Evolutionary conservation across 1,140 invertebrate genomes (phyloP), one percentile per base, ranked within the genome.

Genomic region (Aleiodes sp.): DNA sequence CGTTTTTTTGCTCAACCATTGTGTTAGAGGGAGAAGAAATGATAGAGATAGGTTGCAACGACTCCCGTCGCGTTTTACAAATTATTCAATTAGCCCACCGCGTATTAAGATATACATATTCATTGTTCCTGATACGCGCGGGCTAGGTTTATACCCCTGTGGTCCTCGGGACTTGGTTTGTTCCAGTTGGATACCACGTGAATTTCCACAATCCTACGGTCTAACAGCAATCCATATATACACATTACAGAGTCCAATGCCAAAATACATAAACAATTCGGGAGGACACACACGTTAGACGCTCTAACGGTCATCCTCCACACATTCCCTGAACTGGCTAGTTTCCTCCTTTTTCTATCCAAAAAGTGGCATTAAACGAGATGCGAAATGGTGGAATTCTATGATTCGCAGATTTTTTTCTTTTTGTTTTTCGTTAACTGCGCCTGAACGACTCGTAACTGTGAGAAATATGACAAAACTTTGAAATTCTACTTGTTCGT

Each of bases 41-140:
- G 52, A 56, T 33, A 21, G 28, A 59, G n/a, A 59, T 8, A 59
- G n/a, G 8, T 65, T 41, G 35, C 33, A 10, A 10, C 41, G 66
- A 63, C 29, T 69, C 66, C 61, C 65, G 52, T 68, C 75, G 80
- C 83, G 84, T 84, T 86, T 85, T 84, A 86, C 84, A 86, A 86
- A 86, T 86, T 86, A 86, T 86, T 86, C 84, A 85, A 86, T 86
- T 86, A 86, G 83, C 84, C 84, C 63, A n/a, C 78, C 80, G 83
- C 82, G 83, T 85, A 86, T 85, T 86, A 85, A 86, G 81, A 83
- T 85, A 86, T 86, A 84, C 81, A 85, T 86, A 85, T 86, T 86
- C 83, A 86, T 86, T 80, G 81, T 68, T 75, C 71, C 74, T 81
- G 82, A 86, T 84, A 84, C 78, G 77, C 78, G 79, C 16, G 52